These are phyloP conservation scores for Coregonus suidteri DNA, from an alignment of 2,797 vertebrate species.

Conservation along the genomic window DNA sequence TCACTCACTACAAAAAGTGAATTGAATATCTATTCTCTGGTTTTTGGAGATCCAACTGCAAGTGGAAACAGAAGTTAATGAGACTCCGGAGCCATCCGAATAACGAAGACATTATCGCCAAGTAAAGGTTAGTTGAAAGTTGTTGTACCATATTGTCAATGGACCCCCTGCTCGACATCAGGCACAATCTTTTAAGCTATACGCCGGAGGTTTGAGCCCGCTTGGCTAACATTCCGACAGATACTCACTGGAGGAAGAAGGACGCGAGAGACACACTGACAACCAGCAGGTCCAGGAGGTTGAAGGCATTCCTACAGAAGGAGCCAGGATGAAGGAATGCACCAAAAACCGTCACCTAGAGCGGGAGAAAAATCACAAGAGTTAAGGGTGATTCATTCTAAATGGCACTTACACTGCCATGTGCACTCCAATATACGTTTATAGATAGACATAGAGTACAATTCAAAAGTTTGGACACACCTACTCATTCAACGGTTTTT, in stretches of 20 bases:
- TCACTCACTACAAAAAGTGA: background rate
- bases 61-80: background rate
- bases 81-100: background rate
- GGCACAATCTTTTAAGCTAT: background rate
- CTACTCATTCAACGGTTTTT: too few species aligned
- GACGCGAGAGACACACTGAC: constrained; percentile 92
- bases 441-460: too few species aligned
- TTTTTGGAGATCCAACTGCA: background rate
- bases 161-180: background rate
- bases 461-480: too few species aligned
- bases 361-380: background rate
- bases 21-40: background rate
- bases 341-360: constrained; percentile 88
- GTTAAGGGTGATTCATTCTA: background rate
- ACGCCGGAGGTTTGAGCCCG: background rate
- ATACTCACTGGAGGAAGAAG: constrained; percentile 95
- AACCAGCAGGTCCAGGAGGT: constrained; percentile 89
- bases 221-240: background rate
- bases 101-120: background rate
- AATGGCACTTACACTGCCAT: background rate
- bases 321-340: constrained; percentile 89
- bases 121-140: too few species aligned
- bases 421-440: too few species aligned
- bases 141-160: background rate
- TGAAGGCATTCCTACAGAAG: constrained; percentile 95